Percentiles rank a stretch among this genome's conserved stretches.
Conservation (phyloP, 2,888 invertebrate species). For the Acronicta aceris region DNA sequence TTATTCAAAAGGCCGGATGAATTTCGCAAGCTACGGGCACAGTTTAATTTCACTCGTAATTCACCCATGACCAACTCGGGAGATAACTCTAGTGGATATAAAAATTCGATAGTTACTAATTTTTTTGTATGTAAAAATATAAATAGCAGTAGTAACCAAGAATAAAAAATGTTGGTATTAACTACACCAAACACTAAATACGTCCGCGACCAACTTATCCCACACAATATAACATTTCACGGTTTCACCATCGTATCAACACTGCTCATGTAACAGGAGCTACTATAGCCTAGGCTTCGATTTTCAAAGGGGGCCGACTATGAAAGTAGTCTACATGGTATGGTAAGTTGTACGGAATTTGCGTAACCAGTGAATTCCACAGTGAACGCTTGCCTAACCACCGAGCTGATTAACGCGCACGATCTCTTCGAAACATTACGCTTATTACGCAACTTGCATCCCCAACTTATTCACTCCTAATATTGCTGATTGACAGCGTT, state of each 20-base stretch:
- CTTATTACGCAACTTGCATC: constrained; percentile 42
- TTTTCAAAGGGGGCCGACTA: constrained; percentile 34
- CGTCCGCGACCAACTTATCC: constrained; percentile 41
- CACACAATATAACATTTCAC: constrained; percentile 8
- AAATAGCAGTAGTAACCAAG: background rate
- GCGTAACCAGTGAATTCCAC: constrained; percentile 49
- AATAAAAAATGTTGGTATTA: constrained; percentile 14
- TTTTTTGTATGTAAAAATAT: constrained; percentile 58
- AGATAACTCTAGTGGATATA: constrained; percentile 68
- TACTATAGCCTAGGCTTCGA: constrained; percentile 17
- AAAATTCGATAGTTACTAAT: constrained; percentile 69
- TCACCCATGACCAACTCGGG: constrained; percentile 70
- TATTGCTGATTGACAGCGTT: constrained; percentile 24
- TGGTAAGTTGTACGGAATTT: constrained; percentile 32
- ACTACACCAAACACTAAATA: too few relatives aligned
- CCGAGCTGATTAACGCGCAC: constrained; percentile 39
- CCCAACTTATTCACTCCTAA: constrained; percentile 35
- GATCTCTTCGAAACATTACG: constrained; percentile 38
- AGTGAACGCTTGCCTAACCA: constrained; percentile 46
- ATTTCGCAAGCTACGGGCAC: constrained; percentile 74
- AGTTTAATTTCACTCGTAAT: constrained; percentile 83
- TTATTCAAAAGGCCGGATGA: constrained; percentile 84
- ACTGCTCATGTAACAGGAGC: constrained; percentile 27
- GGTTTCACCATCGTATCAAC: constrained; percentile 53
- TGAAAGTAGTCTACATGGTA: constrained; percentile 29